phyloP scores from a whole-genome alignment of 2,888 invertebrate genomes.

The Drosophila setosimentum region DNA sequence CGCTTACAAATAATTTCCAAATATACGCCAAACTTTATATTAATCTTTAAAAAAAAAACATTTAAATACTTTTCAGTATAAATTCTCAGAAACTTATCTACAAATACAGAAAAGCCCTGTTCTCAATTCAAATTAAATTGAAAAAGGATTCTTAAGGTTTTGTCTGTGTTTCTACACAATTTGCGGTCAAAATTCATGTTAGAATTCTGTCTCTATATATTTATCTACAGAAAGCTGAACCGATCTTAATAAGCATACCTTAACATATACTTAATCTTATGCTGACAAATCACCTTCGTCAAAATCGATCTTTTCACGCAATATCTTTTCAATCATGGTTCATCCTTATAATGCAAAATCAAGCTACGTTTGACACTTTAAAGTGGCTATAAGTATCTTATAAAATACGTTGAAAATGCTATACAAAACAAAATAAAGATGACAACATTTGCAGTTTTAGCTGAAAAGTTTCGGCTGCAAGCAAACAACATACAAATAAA shows the following conservation, averaged over 20 bases:
- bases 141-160: too few relatives aligned
- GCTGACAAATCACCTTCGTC: too few relatives aligned
- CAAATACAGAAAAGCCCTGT: not conserved
- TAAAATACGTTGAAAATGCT: not conserved
- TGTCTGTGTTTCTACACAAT: too few relatives aligned
- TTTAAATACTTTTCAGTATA: not conserved
- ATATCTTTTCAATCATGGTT: not conserved
- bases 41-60: not conserved
- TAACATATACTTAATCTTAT: fast-evolving
- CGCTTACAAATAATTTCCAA: not conserved
- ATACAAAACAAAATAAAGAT: conserved; percentile 4
- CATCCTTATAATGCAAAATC: not conserved
- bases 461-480: conserved; percentile 5
- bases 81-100: not conserved
- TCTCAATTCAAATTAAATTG: not conserved
- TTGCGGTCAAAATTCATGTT: not conserved
- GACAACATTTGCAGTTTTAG: conserved; percentile 1
- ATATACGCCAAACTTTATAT: not conserved
- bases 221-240: not conserved
- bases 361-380: not conserved
- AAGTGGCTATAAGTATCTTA: not conserved
- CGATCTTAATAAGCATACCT: fast-evolving
- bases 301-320: not conserved
- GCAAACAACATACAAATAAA: conserved; percentile 39
- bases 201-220: not conserved